Base-by-base conservation (phyloP, 1,140 invertebrate genomes). In the Meloidogyne floridensis region DNA sequence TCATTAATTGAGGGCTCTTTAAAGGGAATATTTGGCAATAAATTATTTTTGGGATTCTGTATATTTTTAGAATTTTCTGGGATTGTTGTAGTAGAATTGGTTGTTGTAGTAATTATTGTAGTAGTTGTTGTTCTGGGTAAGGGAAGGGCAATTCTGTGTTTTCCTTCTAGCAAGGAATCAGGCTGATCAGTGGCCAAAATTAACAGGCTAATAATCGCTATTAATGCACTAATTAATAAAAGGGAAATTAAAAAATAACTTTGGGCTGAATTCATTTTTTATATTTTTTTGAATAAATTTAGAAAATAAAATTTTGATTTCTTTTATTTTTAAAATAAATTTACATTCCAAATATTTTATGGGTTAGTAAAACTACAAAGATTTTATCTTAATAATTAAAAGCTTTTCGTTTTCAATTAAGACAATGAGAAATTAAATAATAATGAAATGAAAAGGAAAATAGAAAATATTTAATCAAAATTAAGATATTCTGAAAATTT, bases 181-280 rank as follows among this genome's bases (percentile, higher is more conserved):
- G 77, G 77, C 54, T 79, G 77, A 10, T 79, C 77, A 5, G 77
- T 79, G 51, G 65, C 77, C 13, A 79, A 53, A 18, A 79, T 79
- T 11, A 79, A 15, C 43, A 79, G 59, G n/a, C 69, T 72, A 8
- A 51, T 69, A 72, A 79, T 54, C 43, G 77, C 65, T n/a, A 79
- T 51, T 51, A 79, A 18, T 65, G 77, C 77, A 51, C 65, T 79
- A n/a, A 79, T 79, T 53, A 79, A 72, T 72, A 79, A 47, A 15
- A 79, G 18, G 3, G 77, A 65, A 72, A 79, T 79, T 51, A 79
- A 51, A 72, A 79, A 79, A 69, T 65, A 79, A 47, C 59, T 32
- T 20, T 79, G 77, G 7, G 51, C 65, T 43, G 77, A 65, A 69
- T 79, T 79, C 77, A 79, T 79, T 72, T 54, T 79, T 47, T 32